Evolutionary conservation across 2,888 invertebrate species (phyloP).

Genomic region (Mythimna loreyi): DNA sequence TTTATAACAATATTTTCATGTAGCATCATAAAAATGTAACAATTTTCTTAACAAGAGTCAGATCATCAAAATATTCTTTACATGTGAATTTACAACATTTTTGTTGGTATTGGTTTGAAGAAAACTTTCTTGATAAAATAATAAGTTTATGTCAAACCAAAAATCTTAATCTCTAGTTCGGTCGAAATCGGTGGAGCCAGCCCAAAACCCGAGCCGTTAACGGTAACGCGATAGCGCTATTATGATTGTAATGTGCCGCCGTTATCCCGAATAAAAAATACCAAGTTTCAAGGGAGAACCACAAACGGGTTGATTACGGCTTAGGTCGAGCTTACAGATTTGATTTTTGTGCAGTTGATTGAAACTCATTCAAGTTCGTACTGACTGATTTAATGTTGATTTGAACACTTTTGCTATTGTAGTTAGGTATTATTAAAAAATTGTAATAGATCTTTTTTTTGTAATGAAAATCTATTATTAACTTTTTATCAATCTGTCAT

Average conservation of each 20-base stretch:
- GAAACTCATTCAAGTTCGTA: constrained; percentile 21
- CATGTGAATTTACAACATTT: background rate
- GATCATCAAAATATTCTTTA: background rate
- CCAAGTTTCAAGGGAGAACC: constrained; percentile 75
- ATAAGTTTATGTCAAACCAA: background rate
- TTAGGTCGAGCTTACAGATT: constrained; percentile 72
- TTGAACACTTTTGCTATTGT: background rate
- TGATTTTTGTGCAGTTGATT: constrained; percentile 60
- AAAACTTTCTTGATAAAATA: too few species aligned
- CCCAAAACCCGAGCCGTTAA: constrained; percentile 81
- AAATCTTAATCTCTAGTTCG: constrained; percentile 49
- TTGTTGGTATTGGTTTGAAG: too few species aligned
- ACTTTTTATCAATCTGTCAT: background rate
- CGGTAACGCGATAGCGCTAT: constrained; percentile 88
- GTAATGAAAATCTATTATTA: background rate
- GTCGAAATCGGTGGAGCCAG: constrained; percentile 57
- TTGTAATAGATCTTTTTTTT: background rate
- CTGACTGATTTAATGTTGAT: constrained; percentile 13
- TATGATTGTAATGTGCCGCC: constrained; percentile 89
- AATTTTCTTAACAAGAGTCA: background rate
- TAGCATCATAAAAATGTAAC: background rate
- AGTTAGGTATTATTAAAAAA: background rate
- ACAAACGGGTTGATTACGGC: constrained; percentile 77
- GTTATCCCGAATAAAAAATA: constrained; percentile 79
- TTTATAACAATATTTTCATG: background rate